Base-by-base conservation (phyloP, 2,113 vertebrate species). In the Chaenocephalus aceratus region DNA sequence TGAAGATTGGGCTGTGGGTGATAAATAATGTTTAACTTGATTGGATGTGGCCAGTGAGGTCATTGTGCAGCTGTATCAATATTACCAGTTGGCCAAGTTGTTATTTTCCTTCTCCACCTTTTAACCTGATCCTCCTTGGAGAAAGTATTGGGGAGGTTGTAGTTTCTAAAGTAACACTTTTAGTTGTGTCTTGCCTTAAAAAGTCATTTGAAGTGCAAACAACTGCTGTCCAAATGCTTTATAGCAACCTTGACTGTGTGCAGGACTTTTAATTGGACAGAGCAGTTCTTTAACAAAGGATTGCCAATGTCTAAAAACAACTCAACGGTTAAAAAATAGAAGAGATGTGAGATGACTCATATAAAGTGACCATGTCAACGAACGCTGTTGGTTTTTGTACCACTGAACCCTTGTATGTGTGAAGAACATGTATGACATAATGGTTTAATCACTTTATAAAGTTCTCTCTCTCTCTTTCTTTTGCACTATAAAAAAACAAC, bases 31-130 rank as follows among this genome's bases (percentile, higher is more conserved):
- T 78, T 75, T 77, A 61, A 79, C 75, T 84, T 85, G 91, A 92
- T 86, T 94, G 79, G 85, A 84, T 86, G 84, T 83, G 82, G 79
- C 80, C 75, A 58, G 74, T 89, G 86, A 93, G 87, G 80, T 93
- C 92, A 92, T 82, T 15, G 21, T 82, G 26, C 70, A 91, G 86
- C 80, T 89, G 87, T 81, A 89, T 87, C 85, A 91, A 82, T 83
- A 91, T 77, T 41, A 57, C 41, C 69, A 69, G 72, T 73, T 74
- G 78, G 81, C 82, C 66, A 26, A 11, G 34, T 3, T 52, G 58
- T 60, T 7, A 23, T 80, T 79, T 83, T 80, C 57, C 71, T 71
- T 79, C 66, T 45, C 61, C 45, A 64, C 30, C 62, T 71, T 72
- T 16, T 59, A 15, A 34, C 69, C 77, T 11, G 12, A 60, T 34